Evolutionary conservation across 1,140 invertebrate genomes (phyloP).

Genomic region (Kradibia gibbosae): DNA sequence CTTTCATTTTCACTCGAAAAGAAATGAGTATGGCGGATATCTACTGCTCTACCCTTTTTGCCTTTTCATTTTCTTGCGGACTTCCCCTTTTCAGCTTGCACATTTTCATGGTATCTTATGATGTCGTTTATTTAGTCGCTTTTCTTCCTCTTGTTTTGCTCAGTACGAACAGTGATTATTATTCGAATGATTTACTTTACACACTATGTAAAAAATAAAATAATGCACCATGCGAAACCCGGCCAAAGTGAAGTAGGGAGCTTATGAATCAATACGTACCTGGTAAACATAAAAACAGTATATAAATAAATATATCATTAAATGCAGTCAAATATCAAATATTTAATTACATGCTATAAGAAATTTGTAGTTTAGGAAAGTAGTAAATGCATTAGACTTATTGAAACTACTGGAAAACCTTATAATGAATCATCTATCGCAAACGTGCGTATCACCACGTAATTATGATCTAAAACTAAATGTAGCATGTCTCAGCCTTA

Average conservation of each 20-base stretch:
- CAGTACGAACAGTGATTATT: constrained; percentile 8
- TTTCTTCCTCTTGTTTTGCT: constrained; percentile 14
- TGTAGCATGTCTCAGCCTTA: background rate
- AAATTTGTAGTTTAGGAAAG: too few species aligned
- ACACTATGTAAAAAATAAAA: background rate
- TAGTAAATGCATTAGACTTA: too few species aligned
- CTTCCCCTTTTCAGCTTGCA: background rate
- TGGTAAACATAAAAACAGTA: too few species aligned
- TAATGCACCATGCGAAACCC: too few species aligned
- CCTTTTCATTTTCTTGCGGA: background rate
- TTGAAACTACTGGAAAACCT: background rate
- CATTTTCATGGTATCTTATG: constrained; percentile 25
- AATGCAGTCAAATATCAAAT: too few species aligned
- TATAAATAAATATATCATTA: too few species aligned
- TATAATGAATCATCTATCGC: background rate
- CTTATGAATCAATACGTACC: too few species aligned
- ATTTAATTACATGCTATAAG: too few species aligned
- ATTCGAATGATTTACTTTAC: constrained; percentile 14
- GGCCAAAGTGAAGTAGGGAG: too few species aligned
- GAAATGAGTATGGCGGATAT: constrained; percentile 23
- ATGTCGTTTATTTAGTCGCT: constrained; percentile 30
- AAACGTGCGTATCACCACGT: background rate
- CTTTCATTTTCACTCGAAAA: constrained; percentile 51
- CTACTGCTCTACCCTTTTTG: constrained; percentile 2
- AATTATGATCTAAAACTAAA: background rate